Evolutionary conservation across 2,888 invertebrate species (phyloP).

Genomic region (Drosophila flavopinicola): DNA sequence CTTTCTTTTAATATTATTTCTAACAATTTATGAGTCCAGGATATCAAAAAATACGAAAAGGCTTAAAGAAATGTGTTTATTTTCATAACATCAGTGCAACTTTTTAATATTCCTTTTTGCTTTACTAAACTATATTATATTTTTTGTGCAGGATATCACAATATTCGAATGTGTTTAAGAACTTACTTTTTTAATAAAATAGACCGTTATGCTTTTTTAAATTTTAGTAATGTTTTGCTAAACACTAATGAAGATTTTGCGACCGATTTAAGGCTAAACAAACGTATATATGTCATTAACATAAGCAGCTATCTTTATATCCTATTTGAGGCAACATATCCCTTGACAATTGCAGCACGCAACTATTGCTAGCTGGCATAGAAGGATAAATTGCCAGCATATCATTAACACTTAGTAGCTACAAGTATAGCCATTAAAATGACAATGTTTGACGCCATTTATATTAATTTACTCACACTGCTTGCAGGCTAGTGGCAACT

Average conservation of each 20-base stretch:
- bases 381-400: constrained; percentile 16
- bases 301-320: neutral
- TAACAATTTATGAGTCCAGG: too few relatives aligned
- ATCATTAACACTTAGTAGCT: constrained; percentile 46
- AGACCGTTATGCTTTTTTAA: neutral
- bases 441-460: constrained; percentile 57
- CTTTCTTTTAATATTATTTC: too few relatives aligned
- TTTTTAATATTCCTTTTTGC: too few relatives aligned
- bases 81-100: too few relatives aligned
- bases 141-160: too few relatives aligned
- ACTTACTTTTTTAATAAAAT: neutral
- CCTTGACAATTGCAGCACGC: constrained; percentile 38
- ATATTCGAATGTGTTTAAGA: too few relatives aligned
- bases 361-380: constrained; percentile 21
- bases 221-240: neutral
- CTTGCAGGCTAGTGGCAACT: constrained; percentile 37
- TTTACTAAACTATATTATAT: too few relatives aligned
- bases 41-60: too few relatives aligned
- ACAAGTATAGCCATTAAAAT: constrained; percentile 46
- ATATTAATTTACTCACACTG: constrained; percentile 71
- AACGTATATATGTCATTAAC: neutral
- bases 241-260: neutral
- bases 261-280: neutral
- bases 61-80: too few relatives aligned
- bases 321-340: neutral